Base-by-base conservation (phyloP, 2,888 invertebrate species). In the Brenthis daphne region DNA sequence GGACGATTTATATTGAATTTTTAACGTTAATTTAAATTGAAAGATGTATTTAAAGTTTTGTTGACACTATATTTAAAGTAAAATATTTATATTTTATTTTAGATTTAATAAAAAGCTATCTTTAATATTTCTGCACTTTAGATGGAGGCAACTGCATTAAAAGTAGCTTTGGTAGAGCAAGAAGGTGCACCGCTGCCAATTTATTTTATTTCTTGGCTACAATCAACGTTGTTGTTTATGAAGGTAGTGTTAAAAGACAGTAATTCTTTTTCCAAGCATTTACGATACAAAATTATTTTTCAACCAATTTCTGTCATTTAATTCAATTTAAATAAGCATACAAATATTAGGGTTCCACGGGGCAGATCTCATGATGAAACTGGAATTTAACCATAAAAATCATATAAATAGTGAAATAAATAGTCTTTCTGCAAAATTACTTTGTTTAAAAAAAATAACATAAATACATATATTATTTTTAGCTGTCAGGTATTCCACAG, bases 91-190 rank as follows among this genome's bases (percentile, higher is more conserved):
- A 29, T 29, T 4, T 29, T 29, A 29, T 29, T 29, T 4, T 29
- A 29, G 29, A 29, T 4, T 4, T 29, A 29, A 29, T 29, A 29
- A 16, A 3, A 51, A 53, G n/a, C 8, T 14, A 5, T 2, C 11
- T 6, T 53, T 14, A 8, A 16, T 53, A 16, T 3, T 16, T 16
- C 11, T 43, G 37, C 37, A 43, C 37, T 43, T 33, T 80, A 94
- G 94, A 97, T 98, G 79, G 97, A 97, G 84, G 93, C 94, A 67
- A 93, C 96, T 6, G 98, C 98, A 6, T 93, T 96, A 73, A 95
- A 95, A 73, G 95, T 99, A 66, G 98, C 99, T 0, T 85, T 98
- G 77, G 95, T 99, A 48, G 98, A 98, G 16, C 96, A 96, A 74
- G 94, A 95, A 8, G 98, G 98, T n/a, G 97, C 96, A 2, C 93